Evolutionary conservation across 2,797 vertebrate species (phyloP).

Genomic region (Eleutherodactylus coqui): DNA sequence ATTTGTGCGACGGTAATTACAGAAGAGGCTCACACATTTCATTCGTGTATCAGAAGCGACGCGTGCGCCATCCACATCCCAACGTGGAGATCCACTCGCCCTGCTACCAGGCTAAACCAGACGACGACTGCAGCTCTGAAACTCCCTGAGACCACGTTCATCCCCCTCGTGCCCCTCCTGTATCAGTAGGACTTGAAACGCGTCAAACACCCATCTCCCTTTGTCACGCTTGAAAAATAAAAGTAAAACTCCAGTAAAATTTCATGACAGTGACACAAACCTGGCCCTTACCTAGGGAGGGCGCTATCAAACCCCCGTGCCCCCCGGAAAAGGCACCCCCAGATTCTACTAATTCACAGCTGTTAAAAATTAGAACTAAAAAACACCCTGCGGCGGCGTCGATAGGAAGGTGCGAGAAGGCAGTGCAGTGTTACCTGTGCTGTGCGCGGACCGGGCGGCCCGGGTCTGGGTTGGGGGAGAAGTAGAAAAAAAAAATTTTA

Average conservation of each 20-base stretch:
- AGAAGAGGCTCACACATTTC: not conserved
- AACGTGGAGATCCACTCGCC: not conserved
- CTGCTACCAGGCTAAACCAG: not conserved
- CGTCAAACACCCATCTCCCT: not conserved
- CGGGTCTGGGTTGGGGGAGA: not conserved
- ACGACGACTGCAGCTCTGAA: conserved; percentile 15
- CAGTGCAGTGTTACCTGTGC: conserved; percentile 35
- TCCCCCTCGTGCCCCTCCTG: not conserved
- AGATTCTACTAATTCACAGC: conserved; percentile 42
- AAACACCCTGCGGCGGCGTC: not conserved
- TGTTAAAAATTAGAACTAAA: not conserved
- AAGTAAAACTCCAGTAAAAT: conserved; percentile 26
- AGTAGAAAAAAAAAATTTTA: not conserved
- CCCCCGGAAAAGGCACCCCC: not conserved
- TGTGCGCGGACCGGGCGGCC: not conserved
- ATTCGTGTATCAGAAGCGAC: not conserved
- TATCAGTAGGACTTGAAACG: conserved; percentile 53
- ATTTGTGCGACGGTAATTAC: conserved; percentile 38
- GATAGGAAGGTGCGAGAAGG: conserved; percentile 2
- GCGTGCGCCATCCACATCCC: not conserved
- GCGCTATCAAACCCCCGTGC: not conserved
- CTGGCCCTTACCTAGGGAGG: conserved; percentile 21
- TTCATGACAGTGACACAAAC: not conserved
- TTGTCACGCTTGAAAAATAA: not conserved
- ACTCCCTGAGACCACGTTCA: conserved; percentile 36